These are phyloP conservation scores for Ageneiosus marmoratus DNA, from an alignment of 2,113 vertebrate species.

Conservation along the genomic window DNA sequence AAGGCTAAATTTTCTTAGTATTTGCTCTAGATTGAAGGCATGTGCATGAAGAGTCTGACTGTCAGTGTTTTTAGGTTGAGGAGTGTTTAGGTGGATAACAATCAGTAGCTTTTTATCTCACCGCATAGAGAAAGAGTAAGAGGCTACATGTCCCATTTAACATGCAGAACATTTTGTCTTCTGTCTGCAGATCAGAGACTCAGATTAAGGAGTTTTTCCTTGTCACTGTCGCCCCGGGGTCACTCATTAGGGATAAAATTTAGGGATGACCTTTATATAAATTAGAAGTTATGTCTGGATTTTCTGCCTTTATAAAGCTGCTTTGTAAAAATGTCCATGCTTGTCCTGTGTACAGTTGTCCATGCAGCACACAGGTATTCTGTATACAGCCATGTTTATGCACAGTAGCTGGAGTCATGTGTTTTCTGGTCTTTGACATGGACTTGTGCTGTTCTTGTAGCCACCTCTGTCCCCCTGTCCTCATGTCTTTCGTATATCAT, in stretches of 20 bases:
- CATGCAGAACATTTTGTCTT: slow-evolving; percentile 45
- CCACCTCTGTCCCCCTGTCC: slow-evolving; percentile 16
- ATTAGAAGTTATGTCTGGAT: too few relatives aligned
- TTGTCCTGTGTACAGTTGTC: too few relatives aligned
- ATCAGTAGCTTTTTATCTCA: slow-evolving; percentile 20
- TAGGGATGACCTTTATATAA: too few relatives aligned
- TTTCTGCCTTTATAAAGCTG: too few relatives aligned
- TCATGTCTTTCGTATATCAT: slow-evolving; percentile 15
- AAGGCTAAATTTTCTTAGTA: background rate
- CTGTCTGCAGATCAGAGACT: slow-evolving; percentile 39
- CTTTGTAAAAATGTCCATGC: background rate
- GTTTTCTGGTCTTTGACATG: background rate
- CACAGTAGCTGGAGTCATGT: slow-evolving; percentile 24
- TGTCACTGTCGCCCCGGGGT: too few relatives aligned
- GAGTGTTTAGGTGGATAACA: slow-evolving; percentile 1
- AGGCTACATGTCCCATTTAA: slow-evolving; percentile 17
- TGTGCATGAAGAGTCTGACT: background rate
- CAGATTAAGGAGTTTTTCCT: slow-evolving; percentile 5
- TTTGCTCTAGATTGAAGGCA: background rate
- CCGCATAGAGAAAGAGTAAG: background rate
- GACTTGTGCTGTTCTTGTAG: background rate
- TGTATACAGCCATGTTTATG: background rate
- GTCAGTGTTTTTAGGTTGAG: background rate
- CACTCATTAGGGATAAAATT: too few relatives aligned
- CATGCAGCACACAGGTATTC: slow-evolving; percentile 31